Base-by-base conservation (phyloP, 2,888 invertebrate genomes). In the Drosophila kokeensis region DNA sequence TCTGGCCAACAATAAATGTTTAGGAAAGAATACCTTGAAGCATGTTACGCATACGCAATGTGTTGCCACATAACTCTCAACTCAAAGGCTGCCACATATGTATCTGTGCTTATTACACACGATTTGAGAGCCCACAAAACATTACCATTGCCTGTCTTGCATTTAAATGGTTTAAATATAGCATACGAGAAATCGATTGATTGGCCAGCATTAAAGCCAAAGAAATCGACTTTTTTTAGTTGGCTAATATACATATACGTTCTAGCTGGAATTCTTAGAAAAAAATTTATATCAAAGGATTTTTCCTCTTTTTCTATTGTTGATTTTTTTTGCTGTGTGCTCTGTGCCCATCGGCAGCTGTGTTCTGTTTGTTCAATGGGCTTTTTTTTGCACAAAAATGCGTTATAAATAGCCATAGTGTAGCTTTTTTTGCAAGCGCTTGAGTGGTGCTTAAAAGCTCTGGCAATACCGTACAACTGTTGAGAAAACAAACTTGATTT, bases 31-130 rank as follows among this genome's bases (percentile, higher is more conserved):
- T 40, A 8, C 24, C 57, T 53, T 62, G 36, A 63, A 10, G 40
- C 59, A 55, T 45, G 18, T 57, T 74, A 50, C 60, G 75, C 62
- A 74, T 73, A 74, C 63, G 69, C 69, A 21, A 63, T 63, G 73
- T 69, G 24, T 54, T n/a, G 15, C 24, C 45, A 18, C 11, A 30
- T 29, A 34, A 68, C 54, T 50, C 49, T 34, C 48, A 42, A 53
- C n/a, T 58, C n/a, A 60, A 64, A 38, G 21, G 13, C 5, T 30
- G 10, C 32, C 40, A 60, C 30, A 30, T 24, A n/a, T n/a, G n/a
- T n/a, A n/a, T 38, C 52, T 54, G 55, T 45, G 29, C 32, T 40
- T 60, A 30, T 27, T 69, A n/a, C 21, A 27, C 34, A 18, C 29
- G 21, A 38, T 52, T 69, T 58, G 50, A 18, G 36, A 48, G n/a